Evolutionary conservation across 2,113 vertebrate genomes (phyloP), one percentile per base, ranked within the genome.

Genomic region (Ammodytes dubius): DNA sequence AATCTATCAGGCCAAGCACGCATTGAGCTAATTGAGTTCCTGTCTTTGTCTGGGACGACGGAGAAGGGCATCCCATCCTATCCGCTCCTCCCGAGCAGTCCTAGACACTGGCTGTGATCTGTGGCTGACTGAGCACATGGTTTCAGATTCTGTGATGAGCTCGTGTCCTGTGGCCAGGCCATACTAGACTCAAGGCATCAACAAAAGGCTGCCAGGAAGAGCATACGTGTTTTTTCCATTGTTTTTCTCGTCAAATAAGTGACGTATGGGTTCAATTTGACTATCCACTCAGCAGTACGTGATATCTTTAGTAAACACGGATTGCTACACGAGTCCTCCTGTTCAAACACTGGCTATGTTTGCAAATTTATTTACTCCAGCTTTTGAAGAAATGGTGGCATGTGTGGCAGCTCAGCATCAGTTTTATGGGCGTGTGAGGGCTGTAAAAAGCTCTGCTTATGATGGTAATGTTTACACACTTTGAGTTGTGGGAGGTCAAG

Each of bases 21-120:
- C 91, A 81, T 85, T 65, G 89, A 92, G 88, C 87, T 95, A 94
- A 95, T 95, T 92, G 93, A 94, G 93, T 95, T 94, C 89, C 85
- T 88, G 92, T 92, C 92, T 94, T 93, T 95, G 94, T 94, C 92
- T 91, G 92, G 93, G 86, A 89, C 90, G 67, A 77, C 75, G 77
- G 83, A 77, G 85, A 93, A 27, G 92, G 92, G 78, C 91, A 83
- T 91, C 86, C 81, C 82, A 78, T 86, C 88, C 88, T 53, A 40
- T 85, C 81, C 19, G 81, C 72, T 65, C 61, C 27, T 27, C 27
- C 27, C 2, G 42, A 66, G 66, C 68, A 64, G 82, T 70, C 79
- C 83, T 54, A 89, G 91, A 93, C 90, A 80, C 70, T 27, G 27
- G 35, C 49, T 63, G 77, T 66, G 85, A 68, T 90, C 79, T 77